Base-by-base conservation (phyloP, 2,888 invertebrate genomes). In the Parochlus steinenii region DNA sequence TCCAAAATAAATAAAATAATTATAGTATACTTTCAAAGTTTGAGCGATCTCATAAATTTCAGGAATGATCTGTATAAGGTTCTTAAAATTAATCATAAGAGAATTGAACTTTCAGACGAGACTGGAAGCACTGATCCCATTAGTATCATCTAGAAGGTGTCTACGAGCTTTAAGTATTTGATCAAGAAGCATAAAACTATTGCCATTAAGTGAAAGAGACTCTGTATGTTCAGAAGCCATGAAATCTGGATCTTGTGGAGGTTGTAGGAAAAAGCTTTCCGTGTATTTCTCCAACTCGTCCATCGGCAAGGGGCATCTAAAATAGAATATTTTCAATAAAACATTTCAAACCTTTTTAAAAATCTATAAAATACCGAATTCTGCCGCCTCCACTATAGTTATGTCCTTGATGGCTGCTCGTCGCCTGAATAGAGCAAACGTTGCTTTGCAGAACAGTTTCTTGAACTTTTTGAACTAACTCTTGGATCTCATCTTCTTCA, bases 111-210 rank as follows among this genome's bases (percentile, higher is more conserved):
- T n/a, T n/a, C n/a, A n/a, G n/a, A n/a, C n/a, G n/a, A n/a, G n/a
- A n/a, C n/a, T n/a, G n/a, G n/a, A n/a, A n/a, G n/a, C n/a, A n/a
- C n/a, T n/a, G n/a, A n/a, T n/a, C n/a, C n/a, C n/a, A n/a, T n/a
- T n/a, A n/a, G n/a, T n/a, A n/a, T n/a, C n/a, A n/a, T n/a, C n/a
- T n/a, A n/a, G n/a, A n/a, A n/a, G n/a, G n/a, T 28, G 26, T 12
- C 28, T 34, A 8, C 34, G 4, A 4, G 34, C 34, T 22, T 28
- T 34, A 3, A 34, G 8, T 3, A 34, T 14, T 15, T 34, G 17
- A 10, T 34, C 34, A 5, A 34, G 27, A 12, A 34, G 17, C 7
- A 34, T 28, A 14, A 34, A 34, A 19, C 28, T 34, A 16, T 34
- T 34, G 6, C 28, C 34, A 15, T 25, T 22, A 4, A 28, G 12